phyloP scores from a whole-genome alignment of 2,888 invertebrate genomes.

The Caenorhabditis parvicauda region DNA sequence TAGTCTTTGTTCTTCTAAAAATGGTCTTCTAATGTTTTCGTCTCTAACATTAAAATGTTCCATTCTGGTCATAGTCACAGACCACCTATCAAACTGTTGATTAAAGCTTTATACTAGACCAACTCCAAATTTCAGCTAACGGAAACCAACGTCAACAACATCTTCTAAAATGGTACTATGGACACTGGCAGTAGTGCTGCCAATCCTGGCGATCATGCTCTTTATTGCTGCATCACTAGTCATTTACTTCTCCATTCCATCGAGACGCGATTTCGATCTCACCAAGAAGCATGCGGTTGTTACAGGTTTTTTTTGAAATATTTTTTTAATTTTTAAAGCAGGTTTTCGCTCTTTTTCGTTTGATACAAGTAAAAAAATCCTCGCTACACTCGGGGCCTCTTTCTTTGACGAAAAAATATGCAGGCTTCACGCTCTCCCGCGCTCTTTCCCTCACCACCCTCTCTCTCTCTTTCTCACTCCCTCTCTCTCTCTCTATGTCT shows the following conservation, averaged over 20 bases:
- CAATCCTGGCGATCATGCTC: constrained; percentile 20
- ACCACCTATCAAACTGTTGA: not conserved
- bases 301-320: constrained; percentile 37
- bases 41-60: constrained; percentile 5
- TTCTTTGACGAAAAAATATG: too few species aligned
- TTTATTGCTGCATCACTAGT: constrained; percentile 22
- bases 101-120: constrained; percentile 3
- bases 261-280: constrained; percentile 35
- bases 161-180: constrained; percentile 9
- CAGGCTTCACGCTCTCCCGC: too few species aligned
- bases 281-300: constrained; percentile 49
- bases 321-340: constrained; percentile 6
- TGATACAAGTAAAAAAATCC: too few species aligned
- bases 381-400: too few species aligned
- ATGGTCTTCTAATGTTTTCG: constrained; percentile 1
- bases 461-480: too few species aligned
- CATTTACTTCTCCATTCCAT: constrained; percentile 44
- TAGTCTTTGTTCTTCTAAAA: constrained; percentile 1
- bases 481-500: too few species aligned
- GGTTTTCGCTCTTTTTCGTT: too few species aligned
- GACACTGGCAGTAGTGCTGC: constrained; percentile 21
- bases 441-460: too few species aligned
- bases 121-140: constrained; percentile 22
- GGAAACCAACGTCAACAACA: constrained; percentile 16
- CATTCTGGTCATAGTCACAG: not conserved